Base-by-base conservation (phyloP, 2,797 vertebrate genomes). In the Setipinna tenuifilis region DNA sequence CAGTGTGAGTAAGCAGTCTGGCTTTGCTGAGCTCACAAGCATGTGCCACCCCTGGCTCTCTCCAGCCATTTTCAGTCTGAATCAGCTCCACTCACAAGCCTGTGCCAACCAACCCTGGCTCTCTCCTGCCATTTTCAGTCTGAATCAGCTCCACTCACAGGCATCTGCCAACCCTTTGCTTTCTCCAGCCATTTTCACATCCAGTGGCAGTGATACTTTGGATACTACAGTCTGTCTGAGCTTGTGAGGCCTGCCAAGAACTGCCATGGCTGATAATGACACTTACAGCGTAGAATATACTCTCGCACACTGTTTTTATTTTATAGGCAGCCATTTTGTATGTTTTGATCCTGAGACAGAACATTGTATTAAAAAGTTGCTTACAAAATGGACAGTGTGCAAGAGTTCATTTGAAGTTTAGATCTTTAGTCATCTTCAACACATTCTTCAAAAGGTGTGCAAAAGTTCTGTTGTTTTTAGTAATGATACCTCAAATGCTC, bases 1-100 rank as follows among this genome's bases (percentile, higher is more conserved):
- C 91, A 83, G 85, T 87, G 90, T 88, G 83, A 93, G 85, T 59
- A 88, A 86, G 86, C 68, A 82, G 78, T 91, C 87, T 92, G 84
- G 81, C 83, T 85, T 86, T 59, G 82, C 71, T 87, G 87, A 88
- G 88, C 81, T 91, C 89, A 87, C 88, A 91, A 90, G 75, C 50
- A 75, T 58, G 35, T 82, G 83, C 28, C 4, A 84, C n/a, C 85
- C 81, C 86, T 85, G 35, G 7, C n/a, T 86, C 41, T 82, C n/a
- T 57, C 57, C 11, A 31, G 23, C 44, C 21, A 44, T 54, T 31
- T 68, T 46, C 2, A 25, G 54, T n/a, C n/a, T n/a, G n/a, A n/a
- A n/a, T n/a, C n/a, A n/a, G n/a, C n/a, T n/a, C n/a, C n/a, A n/a
- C 81, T 91, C 89, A 87, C 88, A 91, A 90, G 75, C 50, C 68